Evolutionary conservation across 2,113 vertebrate species (phyloP).

Genomic region (Eonycteris spelaea): DNA sequence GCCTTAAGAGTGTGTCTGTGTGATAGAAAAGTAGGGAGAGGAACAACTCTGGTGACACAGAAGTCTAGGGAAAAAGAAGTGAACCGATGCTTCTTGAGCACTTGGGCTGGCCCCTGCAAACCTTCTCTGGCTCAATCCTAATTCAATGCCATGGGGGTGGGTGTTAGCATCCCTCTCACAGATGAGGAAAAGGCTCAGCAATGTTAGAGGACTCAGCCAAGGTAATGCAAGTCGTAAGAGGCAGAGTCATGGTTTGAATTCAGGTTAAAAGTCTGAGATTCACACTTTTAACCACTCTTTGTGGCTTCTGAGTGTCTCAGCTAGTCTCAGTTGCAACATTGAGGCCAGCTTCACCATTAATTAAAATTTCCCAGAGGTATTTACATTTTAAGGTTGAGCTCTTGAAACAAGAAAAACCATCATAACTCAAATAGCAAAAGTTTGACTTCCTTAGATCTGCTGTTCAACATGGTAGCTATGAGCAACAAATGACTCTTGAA

Average conservation of each 20-base stretch:
- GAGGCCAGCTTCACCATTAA: not conserved
- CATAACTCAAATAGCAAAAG: not conserved
- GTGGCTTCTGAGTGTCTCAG: not conserved
- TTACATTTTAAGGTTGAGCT: constrained; percentile 23
- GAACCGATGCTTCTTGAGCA: fast-evolving
- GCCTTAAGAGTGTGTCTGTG: not conserved
- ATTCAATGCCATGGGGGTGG: fast-evolving
- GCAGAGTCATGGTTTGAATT: not conserved
- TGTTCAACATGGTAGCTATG: not conserved
- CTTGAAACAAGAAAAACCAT: constrained; percentile 18
- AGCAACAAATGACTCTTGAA: not conserved
- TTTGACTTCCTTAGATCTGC: not conserved
- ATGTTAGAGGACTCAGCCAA: not conserved
- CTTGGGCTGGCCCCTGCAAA: too few relatives aligned
- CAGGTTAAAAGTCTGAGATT: not conserved
- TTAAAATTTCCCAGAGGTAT: not conserved
- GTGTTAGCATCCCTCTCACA: too few relatives aligned
- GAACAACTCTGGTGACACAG: not conserved
- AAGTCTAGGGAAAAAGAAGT: not conserved
- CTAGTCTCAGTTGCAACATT: not conserved
- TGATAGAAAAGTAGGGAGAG: not conserved
- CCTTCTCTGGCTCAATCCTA: fast-evolving
- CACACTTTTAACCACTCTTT: not conserved
- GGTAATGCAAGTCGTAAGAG: not conserved
- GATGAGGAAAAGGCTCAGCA: not conserved